These are phyloP conservation scores for Coenonympha glycerion DNA, from an alignment of 2,888 invertebrate species.

Conservation along the genomic window DNA sequence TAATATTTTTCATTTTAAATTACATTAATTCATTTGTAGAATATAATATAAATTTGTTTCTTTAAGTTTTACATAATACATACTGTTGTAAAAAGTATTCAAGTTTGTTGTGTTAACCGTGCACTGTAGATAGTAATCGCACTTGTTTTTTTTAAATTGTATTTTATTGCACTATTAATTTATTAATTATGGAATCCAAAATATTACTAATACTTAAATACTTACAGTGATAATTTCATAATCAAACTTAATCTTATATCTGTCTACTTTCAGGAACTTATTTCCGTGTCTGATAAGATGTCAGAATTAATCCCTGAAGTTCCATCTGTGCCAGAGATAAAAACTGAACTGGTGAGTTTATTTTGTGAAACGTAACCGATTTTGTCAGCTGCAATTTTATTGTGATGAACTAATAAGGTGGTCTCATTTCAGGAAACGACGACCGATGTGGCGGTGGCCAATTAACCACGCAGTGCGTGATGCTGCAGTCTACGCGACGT, in stretches of 20 bases:
- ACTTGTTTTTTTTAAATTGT: conserved; percentile 1
- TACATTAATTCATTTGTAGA: not conserved
- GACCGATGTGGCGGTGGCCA: conserved; percentile 48
- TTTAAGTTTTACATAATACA: not conserved
- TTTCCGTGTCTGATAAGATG: conserved; percentile 57
- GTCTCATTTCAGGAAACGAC: conserved; percentile 43
- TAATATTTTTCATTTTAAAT: not conserved
- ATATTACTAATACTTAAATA: not conserved
- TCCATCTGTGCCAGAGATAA: conserved; percentile 61
- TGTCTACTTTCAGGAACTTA: conserved; percentile 50
- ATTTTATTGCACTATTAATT: conserved; percentile 1
- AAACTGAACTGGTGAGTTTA: conserved; percentile 55
- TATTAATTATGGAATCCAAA: not conserved
- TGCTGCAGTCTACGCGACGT: conserved; percentile 29
- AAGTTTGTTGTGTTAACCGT: not conserved
- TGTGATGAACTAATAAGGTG: not conserved
- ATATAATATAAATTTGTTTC: not conserved
- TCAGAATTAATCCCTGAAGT: conserved; percentile 65
- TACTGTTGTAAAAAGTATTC: not conserved
- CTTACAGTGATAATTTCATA: not conserved
- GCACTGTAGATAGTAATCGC: conserved; percentile 10
- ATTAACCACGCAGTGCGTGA: conserved; percentile 40
- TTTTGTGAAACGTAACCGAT: not conserved
- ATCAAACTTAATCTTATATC: not conserved
- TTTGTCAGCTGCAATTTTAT: not conserved